Conservation (phyloP, 2,113 vertebrate genomes). For the Chloebia gouldiae region DNA sequence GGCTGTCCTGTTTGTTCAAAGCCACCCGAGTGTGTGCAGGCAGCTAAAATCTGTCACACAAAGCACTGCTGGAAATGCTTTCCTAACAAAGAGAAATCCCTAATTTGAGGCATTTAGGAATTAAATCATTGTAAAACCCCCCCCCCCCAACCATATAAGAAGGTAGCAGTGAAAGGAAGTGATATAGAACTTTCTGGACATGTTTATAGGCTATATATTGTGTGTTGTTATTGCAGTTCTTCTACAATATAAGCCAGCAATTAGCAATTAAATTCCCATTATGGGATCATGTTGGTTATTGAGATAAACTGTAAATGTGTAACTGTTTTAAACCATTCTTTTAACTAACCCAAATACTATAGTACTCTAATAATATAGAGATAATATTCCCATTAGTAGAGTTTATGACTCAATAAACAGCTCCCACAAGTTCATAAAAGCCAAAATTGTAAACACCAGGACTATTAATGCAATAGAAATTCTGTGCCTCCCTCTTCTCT, state of each 20-base stretch:
- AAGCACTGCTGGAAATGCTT: background rate
- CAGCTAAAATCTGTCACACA: background rate
- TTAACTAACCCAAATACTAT: slow-evolving; percentile 65
- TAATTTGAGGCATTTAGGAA: background rate
- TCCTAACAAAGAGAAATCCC: background rate
- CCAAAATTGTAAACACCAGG: slow-evolving; percentile 69
- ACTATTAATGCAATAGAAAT: slow-evolving; percentile 72
- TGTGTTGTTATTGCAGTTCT: slow-evolving; percentile 6
- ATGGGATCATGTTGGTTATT: slow-evolving; percentile 70
- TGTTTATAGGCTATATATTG: slow-evolving; percentile 33
- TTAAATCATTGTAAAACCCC: background rate
- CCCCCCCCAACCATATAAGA: background rate
- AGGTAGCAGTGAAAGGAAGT: slow-evolving; percentile 25
- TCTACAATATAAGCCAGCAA: slow-evolving; percentile 57
- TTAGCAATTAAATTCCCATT: slow-evolving; percentile 77
- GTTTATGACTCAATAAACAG: slow-evolving; percentile 80
- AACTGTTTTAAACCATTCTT: slow-evolving; percentile 69
- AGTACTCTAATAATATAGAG: slow-evolving; percentile 75
- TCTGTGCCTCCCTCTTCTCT: slow-evolving; percentile 65
- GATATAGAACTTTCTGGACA: slow-evolving; percentile 23
- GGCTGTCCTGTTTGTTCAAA: background rate
- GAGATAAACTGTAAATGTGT: slow-evolving; percentile 67
- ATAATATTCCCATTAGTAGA: slow-evolving; percentile 79
- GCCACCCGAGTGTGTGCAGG: background rate
- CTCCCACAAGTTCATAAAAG: slow-evolving; percentile 79